Evolutionary conservation across 2,797 vertebrate genomes (phyloP), one percentile per base, ranked within the genome.

Genomic region (Mus spretus): DNA sequence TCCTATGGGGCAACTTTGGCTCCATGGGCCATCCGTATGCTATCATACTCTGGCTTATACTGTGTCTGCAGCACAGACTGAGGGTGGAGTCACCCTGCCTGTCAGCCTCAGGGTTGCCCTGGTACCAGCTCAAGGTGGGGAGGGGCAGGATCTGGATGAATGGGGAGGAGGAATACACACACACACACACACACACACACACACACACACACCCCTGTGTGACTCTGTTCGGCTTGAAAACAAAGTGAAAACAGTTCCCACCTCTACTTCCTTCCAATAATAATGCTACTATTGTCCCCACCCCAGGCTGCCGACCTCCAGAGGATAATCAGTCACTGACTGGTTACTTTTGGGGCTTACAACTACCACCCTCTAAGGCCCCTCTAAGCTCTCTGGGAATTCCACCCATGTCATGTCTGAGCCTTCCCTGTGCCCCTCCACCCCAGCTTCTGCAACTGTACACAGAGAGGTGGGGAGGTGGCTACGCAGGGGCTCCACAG

Each of bases 61-160:
- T 0, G 0, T 3, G 79, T 67, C 80, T 44, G 28, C 0, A 0
- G 19, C n/a, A 8, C 37, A 19, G n/a, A 31, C 53, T 1, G 0
- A 15, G 14, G 59, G 63, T 13, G 3, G 10, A 13, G 65, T 2
- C 80, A 40, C 65, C 19, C 9, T 22, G 70, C 19, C 77, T 1
- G 6, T 31, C 81, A 34, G 88, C 40, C 13, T 63, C 4, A 0
- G 1, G 55, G n/a, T 15, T 1, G 6, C 19, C 44, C 61, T 12
- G 26, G 61, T 55, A 78, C 75, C 17, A 22, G 37, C 37, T 74
- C 72, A 24, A 74, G n/a, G 65, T 6, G 57, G 17, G 44, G 50
- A 53, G 65, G 70, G 26, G 31, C 87, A 37, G 44, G 65, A 65
- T 28, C 63, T 65, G 4, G 63, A 67, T 67, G 65, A 67, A 67